Conservation (phyloP, 35 echinoderm and acorn worm genomes). For the Ophiothrix spiculata region DNA sequence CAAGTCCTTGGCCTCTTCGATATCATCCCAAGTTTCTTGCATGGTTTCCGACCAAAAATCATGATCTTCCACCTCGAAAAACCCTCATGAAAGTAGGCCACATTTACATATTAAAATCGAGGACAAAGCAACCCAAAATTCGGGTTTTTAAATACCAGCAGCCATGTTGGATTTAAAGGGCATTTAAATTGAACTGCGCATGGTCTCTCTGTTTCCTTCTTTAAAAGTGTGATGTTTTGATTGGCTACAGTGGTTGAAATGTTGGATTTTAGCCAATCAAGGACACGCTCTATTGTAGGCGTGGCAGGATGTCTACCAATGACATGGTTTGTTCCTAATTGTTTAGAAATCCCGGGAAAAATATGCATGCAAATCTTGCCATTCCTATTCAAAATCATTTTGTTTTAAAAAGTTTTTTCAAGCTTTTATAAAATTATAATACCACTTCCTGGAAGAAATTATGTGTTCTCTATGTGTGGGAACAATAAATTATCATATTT, state of each 20-base stretch:
- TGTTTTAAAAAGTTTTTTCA: no score
- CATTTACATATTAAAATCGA: background rate
- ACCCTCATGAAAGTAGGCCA: background rate
- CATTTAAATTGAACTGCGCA: slow-evolving; percentile 49
- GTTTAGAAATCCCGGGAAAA: background rate
- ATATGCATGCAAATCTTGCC: slow-evolving; percentile 1
- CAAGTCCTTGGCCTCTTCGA: background rate
- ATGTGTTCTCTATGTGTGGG: no score
- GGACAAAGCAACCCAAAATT: slow-evolving; percentile 31
- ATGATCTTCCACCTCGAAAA: slow-evolving; percentile 4
- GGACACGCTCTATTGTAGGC: background rate
- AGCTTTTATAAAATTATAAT: no score
- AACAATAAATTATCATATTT: no score
- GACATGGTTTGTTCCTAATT: background rate
- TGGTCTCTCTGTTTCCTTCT: slow-evolving; percentile 3
- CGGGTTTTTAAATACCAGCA: slow-evolving; percentile 28
- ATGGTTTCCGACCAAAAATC: slow-evolving; percentile 14
- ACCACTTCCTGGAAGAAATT: no score
- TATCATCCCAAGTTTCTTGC: slow-evolving; percentile 7
- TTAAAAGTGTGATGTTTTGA: background rate
- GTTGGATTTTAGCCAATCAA: background rate
- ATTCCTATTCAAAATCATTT: no score
- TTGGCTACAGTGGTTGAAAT: background rate
- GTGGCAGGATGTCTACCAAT: slow-evolving; percentile 6
- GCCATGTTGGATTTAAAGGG: slow-evolving; percentile 38